phyloP scores from a whole-genome alignment of 2,888 invertebrate species.

The Phyto melanocephala region DNA sequence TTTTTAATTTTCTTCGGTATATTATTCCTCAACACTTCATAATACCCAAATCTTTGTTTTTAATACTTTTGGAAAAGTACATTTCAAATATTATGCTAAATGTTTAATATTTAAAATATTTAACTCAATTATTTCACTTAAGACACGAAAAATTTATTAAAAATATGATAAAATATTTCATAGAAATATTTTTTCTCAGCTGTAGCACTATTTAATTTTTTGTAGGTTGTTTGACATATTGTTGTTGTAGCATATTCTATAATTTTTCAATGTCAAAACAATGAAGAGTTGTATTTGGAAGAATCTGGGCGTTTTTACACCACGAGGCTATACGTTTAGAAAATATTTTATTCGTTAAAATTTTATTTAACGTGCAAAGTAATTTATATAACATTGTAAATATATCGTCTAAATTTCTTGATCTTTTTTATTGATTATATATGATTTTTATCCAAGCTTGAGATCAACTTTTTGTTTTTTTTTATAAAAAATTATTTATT shows the following conservation, averaged over 20 bases:
- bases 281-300: slow-evolving; percentile 24
- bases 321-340: too few species aligned
- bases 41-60: not conserved
- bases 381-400: too few species aligned
- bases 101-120: not conserved
- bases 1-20: not conserved
- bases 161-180: slow-evolving; percentile 1
- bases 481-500: too few species aligned
- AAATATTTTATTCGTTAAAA: too few species aligned
- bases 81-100: not conserved
- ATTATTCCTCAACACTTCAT: not conserved
- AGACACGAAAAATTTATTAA: not conserved
- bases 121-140: not conserved
- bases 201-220: slow-evolving; percentile 6
- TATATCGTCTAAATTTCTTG: too few species aligned
- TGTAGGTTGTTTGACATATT: slow-evolving; percentile 23
- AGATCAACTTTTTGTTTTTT: too few species aligned
- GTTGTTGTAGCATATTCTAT: slow-evolving; percentile 31
- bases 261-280: slow-evolving; percentile 26
- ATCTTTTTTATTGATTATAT: too few species aligned
- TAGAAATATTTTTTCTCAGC: slow-evolving; percentile 20
- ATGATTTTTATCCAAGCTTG: too few species aligned
- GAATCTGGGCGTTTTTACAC: not conserved
- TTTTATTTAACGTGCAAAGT: too few species aligned
- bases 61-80: not conserved